These are phyloP conservation scores for Ornithorhynchus anatinus DNA, from an alignment of 2,113 vertebrate species.

Conservation along the genomic window DNA sequence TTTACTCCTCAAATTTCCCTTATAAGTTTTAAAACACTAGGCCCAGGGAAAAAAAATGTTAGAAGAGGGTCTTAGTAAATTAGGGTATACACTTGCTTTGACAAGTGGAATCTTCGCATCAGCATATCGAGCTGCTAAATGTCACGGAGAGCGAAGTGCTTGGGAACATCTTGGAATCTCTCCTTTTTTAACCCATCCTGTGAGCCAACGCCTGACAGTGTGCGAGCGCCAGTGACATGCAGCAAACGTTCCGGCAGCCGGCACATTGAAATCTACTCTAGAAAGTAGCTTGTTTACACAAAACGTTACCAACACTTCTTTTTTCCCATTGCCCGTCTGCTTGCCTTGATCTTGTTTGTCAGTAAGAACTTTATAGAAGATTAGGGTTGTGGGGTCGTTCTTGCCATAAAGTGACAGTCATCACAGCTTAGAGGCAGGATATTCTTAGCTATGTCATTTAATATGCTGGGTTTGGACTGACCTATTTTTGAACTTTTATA, in stretches of 20 bases:
- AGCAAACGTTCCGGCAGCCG: slow-evolving; percentile 57
- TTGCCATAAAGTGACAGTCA: slow-evolving; percentile 11
- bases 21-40: no score
- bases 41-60: not conserved
- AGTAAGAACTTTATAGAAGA: slow-evolving; percentile 8
- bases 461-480: not conserved
- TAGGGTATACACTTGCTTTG: not conserved
- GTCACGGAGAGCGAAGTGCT: not conserved
- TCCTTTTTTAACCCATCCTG: not conserved
- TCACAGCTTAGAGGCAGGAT: not conserved
- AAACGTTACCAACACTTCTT: slow-evolving; percentile 30
- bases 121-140: not conserved
- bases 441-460: not conserved
- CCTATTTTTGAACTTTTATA: not conserved
- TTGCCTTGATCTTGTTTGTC: slow-evolving; percentile 50
- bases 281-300: slow-evolving; percentile 58
- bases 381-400: slow-evolving; percentile 8
- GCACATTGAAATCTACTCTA: slow-evolving; percentile 44
- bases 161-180: not conserved
- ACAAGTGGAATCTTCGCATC: not conserved
- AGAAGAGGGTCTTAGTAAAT: not conserved
- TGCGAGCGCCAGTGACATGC: slow-evolving; percentile 38
- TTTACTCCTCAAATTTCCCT: no score
- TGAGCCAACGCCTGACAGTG: slow-evolving; percentile 33
- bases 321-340: slow-evolving; percentile 16